phyloP scores from a whole-genome alignment of 2,113 vertebrate genomes.

The Enhydra lutris region DNA sequence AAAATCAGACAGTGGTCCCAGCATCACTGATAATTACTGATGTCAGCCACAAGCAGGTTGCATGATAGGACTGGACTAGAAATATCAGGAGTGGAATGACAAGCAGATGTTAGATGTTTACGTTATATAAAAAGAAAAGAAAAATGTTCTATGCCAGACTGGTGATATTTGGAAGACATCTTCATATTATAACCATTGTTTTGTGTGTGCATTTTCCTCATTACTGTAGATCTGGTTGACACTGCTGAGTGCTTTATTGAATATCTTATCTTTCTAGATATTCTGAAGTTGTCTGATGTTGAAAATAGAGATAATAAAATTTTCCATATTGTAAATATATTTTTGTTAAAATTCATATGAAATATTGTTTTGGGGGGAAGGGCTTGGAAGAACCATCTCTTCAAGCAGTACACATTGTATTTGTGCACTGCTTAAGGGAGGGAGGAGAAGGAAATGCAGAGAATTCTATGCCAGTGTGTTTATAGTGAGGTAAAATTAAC shows the following conservation, averaged over 20 bases:
- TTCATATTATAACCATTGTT: neutral
- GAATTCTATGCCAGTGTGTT: neutral
- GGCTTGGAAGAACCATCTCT: neutral
- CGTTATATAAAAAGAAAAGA: neutral
- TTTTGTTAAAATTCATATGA: neutral
- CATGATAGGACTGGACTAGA: neutral
- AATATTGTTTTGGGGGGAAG: neutral
- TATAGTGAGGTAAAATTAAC: no score
- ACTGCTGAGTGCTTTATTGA: neutral
- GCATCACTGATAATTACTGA: neutral
- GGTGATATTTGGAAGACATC: neutral
- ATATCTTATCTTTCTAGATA: neutral
- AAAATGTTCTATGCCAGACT: neutral
- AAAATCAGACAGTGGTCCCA: neutral
- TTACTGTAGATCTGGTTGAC: neutral
- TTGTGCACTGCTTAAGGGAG: neutral
- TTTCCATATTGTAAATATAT: neutral
- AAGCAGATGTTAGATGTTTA: neutral
- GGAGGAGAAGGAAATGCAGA: neutral
- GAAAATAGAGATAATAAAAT: neutral
- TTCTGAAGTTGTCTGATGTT: neutral
- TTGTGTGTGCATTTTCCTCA: neutral
- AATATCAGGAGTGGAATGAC: neutral
- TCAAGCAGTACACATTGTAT: neutral
- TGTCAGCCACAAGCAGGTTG: neutral